Conservation (phyloP, 2,888 invertebrate genomes). For the Saturnia japonica region DNA sequence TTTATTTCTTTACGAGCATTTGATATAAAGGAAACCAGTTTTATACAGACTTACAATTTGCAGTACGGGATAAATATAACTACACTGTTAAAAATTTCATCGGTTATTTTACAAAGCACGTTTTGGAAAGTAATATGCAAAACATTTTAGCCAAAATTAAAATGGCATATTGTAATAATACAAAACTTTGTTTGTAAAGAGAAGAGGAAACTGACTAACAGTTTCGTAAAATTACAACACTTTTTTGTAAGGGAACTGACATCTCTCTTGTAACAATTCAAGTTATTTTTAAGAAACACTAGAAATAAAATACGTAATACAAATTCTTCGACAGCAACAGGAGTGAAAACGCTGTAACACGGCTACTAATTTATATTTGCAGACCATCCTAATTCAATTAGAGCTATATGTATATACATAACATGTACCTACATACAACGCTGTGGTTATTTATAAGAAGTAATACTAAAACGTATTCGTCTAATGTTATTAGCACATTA, state of each 20-base stretch:
- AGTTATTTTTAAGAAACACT: neutral
- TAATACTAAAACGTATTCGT: neutral
- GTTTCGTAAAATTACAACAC: too few species aligned
- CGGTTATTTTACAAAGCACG: too few species aligned
- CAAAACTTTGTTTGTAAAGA: too few species aligned
- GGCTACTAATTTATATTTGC: neutral
- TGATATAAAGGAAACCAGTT: slow-evolving; percentile 3
- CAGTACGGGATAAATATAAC: neutral
- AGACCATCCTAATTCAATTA: neutral
- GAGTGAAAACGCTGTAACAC: too few species aligned
- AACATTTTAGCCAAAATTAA: too few species aligned
- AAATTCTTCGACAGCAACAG: too few species aligned
- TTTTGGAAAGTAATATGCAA: too few species aligned
- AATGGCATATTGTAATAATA: too few species aligned
- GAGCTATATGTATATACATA: neutral
- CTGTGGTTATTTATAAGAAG: neutral
- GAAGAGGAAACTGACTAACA: too few species aligned
- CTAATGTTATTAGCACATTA: neutral
- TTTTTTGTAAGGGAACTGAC: too few species aligned
- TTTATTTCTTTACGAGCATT: slow-evolving; percentile 4
- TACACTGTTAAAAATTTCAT: too few species aligned
- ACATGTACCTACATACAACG: neutral
- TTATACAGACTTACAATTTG: neutral
- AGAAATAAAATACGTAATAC: neutral
- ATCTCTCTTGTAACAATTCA: too few species aligned